Evolutionary conservation across 2,888 invertebrate species (phyloP), one percentile per base, ranked within the genome.

Genomic region (Nomada hirtipes): DNA sequence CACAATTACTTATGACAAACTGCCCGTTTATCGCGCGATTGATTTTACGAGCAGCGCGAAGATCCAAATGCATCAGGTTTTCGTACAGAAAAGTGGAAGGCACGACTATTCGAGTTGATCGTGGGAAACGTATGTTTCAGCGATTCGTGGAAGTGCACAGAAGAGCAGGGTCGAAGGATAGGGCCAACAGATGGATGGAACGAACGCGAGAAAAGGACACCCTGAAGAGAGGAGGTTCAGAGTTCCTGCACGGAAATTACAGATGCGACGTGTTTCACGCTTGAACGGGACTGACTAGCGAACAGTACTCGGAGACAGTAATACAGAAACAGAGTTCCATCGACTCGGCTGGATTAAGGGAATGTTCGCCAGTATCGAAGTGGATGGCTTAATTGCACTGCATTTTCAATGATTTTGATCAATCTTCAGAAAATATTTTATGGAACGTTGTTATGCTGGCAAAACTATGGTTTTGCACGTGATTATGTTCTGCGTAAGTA

Each of bases 241-340:
- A 83, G 83, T 86, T 88, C 83, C 84, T 85, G 78, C 78, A 79
- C 88, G 88, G 88, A 88, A 88, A 88, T 88, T 88, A 88, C 88
- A 88, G 85, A 86, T 88, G 88, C 88, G 82, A 73, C 84, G 88
- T 81, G 85, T 88, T 88, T 86, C 82, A 88, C 79, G 85, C 88
- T 87, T 65, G 82, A 88, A 81, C 76, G 80, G 81, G 79, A 74
- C 72, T 79, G 86, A 79, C 86, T 86, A 52, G 79, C 65, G 73
- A 75, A 76, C 78, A 78, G 72, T 77, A 71, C 63, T 83, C 75
- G 59, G 47, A 68, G 74, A 71, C 72, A 67, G 70, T 65, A 69
- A 73, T 77, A 72, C 64, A 75, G 73, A 73, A 71, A 85, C 77
- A 75, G 77, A 50, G 65, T 47, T 60, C 57, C 61, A 50, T 52